A percentile compares a stretch with the other conserved stretches of the same genome.
These are phyloP conservation scores for Oryzias sinensis DNA, from an alignment of 2,797 vertebrate genomes.

Conservation along the genomic window DNA sequence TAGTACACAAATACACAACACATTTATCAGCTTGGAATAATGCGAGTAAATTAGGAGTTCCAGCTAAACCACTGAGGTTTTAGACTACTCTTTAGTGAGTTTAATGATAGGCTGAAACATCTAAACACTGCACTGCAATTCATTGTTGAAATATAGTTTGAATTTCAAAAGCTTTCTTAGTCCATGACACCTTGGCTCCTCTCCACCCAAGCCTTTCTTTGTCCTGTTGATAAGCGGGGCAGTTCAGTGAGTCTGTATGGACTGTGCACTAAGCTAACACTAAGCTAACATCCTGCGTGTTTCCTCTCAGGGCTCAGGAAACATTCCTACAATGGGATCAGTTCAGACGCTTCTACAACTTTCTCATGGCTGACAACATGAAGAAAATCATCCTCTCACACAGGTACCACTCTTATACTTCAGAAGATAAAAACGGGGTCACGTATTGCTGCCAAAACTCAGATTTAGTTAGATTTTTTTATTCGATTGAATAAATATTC, in stretches of 20 bases:
- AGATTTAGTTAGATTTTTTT: too few relatives aligned
- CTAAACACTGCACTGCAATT: neutral
- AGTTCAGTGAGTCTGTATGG: constrained; percentile 44
- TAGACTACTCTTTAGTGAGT: neutral
- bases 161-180: constrained; percentile 9
- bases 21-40: too few relatives aligned
- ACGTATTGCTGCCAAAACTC: neutral
- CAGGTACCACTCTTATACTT: constrained; percentile 78
- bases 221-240: constrained; percentile 51
- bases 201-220: constrained; percentile 36
- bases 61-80: neutral
- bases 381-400: constrained; percentile 98
- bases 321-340: constrained; percentile 99
- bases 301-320: constrained; percentile 88
- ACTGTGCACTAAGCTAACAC: constrained; percentile 36
- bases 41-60: constrained; percentile 8
- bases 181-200: constrained; percentile 13
- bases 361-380: constrained; percentile 99
- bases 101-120: too few relatives aligned
- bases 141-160: constrained; percentile 17
- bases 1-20: too few relatives aligned
- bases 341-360: constrained; percentile 96
- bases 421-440: neutral
- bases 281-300: constrained; percentile 54
- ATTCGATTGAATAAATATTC: too few relatives aligned